A percentile compares a stretch with the other conserved stretches of the same genome.
Conservation (phyloP, 2,888 invertebrate genomes). For the Pherbina coryleti region DNA sequence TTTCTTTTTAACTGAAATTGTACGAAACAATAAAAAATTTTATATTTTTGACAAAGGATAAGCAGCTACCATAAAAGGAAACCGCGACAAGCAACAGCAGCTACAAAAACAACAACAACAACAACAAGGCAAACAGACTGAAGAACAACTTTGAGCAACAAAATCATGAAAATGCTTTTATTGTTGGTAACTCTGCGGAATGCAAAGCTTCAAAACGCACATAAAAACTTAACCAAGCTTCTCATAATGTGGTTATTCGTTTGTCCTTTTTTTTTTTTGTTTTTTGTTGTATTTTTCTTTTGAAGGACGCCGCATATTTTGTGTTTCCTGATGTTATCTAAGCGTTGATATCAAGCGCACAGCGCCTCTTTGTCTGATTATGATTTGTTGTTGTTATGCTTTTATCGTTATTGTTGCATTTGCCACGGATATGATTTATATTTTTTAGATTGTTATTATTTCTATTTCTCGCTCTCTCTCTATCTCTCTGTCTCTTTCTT, state of each 20-base stretch:
- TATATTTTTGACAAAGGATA: conserved; percentile 14
- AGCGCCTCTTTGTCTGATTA: conserved; percentile 17
- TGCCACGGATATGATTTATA: conserved; percentile 4
- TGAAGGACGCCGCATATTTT: background rate
- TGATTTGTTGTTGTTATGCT: conserved; percentile 16
- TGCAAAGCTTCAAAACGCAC: background rate
- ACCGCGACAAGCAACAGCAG: background rate
- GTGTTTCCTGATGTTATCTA: conserved; percentile 1
- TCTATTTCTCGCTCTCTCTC: background rate
- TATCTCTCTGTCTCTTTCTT: no score
- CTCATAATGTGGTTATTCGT: background rate
- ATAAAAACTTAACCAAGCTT: conserved; percentile 7
- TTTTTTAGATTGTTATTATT: background rate
- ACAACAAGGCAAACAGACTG: background rate
- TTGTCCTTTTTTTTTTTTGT: background rate
- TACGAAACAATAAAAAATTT: background rate
- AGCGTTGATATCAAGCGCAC: conserved; percentile 1
- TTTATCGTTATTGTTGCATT: conserved; percentile 12
- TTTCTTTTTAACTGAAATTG: background rate
- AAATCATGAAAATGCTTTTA: background rate
- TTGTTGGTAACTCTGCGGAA: background rate
- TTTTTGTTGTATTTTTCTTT: background rate
- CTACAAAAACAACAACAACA: background rate
- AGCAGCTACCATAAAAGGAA: background rate
- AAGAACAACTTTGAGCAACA: background rate